Base-by-base conservation (phyloP, 2,797 vertebrate genomes). In the Poeciliopsis gracilis region DNA sequence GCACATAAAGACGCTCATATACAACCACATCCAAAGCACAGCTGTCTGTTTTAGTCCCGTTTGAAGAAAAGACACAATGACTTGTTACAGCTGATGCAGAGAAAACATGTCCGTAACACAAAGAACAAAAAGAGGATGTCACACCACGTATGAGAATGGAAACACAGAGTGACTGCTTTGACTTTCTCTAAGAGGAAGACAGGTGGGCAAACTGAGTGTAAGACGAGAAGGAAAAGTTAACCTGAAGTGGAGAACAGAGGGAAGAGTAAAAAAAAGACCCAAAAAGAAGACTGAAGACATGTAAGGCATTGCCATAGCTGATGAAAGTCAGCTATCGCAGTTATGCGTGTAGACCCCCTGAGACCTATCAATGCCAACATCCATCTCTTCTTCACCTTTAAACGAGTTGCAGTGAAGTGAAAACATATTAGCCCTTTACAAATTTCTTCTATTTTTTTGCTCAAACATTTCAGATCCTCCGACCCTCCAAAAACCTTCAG, bases 11-110 rank as follows among this genome's bases (percentile, higher is more conserved):
- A 77, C 83, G 79, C 33, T 66, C 61, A 74, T 77, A 73, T 75
- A 69, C 28, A 47, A 86, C 87, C 90, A 87, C 89, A 90, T 83
- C 81, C 69, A 87, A 86, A 47, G n/a, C 77, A 47, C 73, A 87
- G 81, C 57, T 84, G 83, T 71, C 72, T 86, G 49, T 78, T 70
- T 83, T 73, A 73, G 57, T 51, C 25, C 53, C 6, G 63, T 28
- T 61, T 72, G 63, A 81, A 73, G 38, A 28, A 15, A 79, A 45
- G 66, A 75, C 74, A 47, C 38, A 30, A 78, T 18, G 36, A 11
- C 5, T 7, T 16, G 57, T 16, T 38, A 78, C 70, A 72, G 18
- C 77, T 2, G 73, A 63, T 45, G 46, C 23, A 5, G 73, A 46
- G 20, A 57, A 33, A 10, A 38, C 33, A 30, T 33, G 38, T 28